Evolutionary conservation across 2,113 vertebrate species (phyloP).

Genomic region (Stigmatopora nigra): DNA sequence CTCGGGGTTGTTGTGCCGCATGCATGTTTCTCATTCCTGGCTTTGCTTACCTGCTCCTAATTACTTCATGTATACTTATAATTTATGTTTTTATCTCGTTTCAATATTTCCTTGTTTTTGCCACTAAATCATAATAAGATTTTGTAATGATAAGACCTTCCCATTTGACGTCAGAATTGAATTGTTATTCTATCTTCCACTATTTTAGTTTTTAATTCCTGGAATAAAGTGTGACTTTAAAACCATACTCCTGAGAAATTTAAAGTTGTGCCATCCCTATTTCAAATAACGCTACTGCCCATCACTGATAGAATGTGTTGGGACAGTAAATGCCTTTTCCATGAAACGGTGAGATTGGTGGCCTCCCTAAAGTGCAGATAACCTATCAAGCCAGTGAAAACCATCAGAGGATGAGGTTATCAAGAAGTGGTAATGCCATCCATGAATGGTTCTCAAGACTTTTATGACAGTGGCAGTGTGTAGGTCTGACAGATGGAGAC

Average conservation of each 20-base stretch:
- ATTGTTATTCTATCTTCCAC: no score
- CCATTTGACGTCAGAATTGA: not conserved
- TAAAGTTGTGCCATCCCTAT: no score
- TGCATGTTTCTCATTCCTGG: not conserved
- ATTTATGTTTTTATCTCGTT: not conserved
- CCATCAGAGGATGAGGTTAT: slow-evolving; percentile 42
- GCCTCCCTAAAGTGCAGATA: slow-evolving; percentile 29
- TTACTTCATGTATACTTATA: no score
- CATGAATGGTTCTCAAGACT: slow-evolving; percentile 26
- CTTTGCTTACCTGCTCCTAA: no score
- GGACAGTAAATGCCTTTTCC: slow-evolving; percentile 13
- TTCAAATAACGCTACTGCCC: no score
- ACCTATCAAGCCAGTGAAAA: slow-evolving; percentile 19
- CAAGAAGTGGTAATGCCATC: slow-evolving; percentile 28
- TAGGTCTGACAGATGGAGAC: slow-evolving; percentile 49
- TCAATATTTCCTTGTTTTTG: not conserved
- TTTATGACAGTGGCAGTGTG: slow-evolving; percentile 32
- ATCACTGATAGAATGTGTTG: no score
- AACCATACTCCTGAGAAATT: no score
- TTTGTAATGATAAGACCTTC: not conserved
- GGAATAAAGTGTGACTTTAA: no score
- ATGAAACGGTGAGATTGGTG: slow-evolving; percentile 21
- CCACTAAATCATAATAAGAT: not conserved
- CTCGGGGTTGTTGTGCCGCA: not conserved
- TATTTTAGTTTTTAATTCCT: no score